phyloP scores from a whole-genome alignment of 2,888 invertebrate genomes.

The Tolmerus cingulatus region DNA sequence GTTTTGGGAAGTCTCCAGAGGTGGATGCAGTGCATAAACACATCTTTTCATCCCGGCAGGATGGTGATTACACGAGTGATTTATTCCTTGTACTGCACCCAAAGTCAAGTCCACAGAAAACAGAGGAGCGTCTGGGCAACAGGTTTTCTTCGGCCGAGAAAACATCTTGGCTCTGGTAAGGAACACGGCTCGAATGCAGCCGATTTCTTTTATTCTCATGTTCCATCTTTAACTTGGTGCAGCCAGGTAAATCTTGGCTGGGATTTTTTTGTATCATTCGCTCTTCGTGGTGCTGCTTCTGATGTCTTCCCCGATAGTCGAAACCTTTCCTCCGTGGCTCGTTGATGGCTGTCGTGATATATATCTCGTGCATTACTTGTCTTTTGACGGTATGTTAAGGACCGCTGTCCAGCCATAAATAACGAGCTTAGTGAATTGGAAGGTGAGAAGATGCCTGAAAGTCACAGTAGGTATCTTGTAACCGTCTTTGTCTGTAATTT shows the following conservation, averaged over 20 bases:
- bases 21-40: constrained; percentile 40
- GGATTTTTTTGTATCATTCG: constrained; percentile 1
- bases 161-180: neutral
- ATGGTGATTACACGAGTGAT: constrained; percentile 40
- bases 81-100: constrained; percentile 37
- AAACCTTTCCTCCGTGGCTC: neutral
- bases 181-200: neutral
- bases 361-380: constrained; percentile 25
- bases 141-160: neutral
- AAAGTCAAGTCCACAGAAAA: constrained; percentile 17
- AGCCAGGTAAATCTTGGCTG: constrained; percentile 15
- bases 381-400: constrained; percentile 26
- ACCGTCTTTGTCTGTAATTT: neutral
- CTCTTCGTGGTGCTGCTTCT: neutral
- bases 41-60: constrained; percentile 36
- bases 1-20: constrained; percentile 40
- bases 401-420: neutral
- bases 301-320: constrained; percentile 5
- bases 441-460: constrained; percentile 19
- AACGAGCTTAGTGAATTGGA: constrained; percentile 34
- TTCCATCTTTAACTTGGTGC: neutral
- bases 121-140: constrained; percentile 9
- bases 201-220: constrained; percentile 5
- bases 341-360: neutral
- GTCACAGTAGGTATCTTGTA: neutral